Base-by-base conservation (phyloP, 1,140 invertebrate genomes). In the Drosophila albomicans region DNA sequence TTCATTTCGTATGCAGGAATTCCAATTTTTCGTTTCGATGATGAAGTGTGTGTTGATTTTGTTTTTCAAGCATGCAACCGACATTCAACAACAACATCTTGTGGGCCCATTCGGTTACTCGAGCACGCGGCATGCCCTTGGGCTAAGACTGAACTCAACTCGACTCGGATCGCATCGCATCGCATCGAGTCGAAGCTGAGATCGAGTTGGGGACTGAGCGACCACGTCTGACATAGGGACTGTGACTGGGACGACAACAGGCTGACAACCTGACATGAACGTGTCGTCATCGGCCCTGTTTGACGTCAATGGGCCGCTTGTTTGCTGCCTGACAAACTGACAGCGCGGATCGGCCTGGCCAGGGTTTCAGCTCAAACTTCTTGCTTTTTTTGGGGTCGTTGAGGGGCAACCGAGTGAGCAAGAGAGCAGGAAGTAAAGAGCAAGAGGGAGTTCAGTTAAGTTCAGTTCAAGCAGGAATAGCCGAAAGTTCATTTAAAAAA, bases 1-100 rank as follows among this genome's bases (percentile, higher is more conserved):
- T 74, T 89, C 85, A 89, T 89, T 89, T 89, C 81, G 69, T 89
- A 89, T 89, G 85, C 85, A 89, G 85, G 85, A 89, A 89, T 89
- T 89, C 85, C 86, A 90, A 90, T 89, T 89, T 89, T 85, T 89
- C 85, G 85, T 89, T 57, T 85, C 86, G 81, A 86, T 78, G 64
- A 66, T 89, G 78, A 89, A 89, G 84, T 88, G 84, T 88, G 84
- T 88, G 84, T 88, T 88, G 84, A 88, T 89, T 88, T 88, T 82
- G 84, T 78, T 82, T 78, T 77, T 82, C 58, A 70, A 70, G 66
- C 66, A 69, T 72, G 69, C 69, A 71, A 71, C 68, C 57, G 71
- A 68, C 70, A 72, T 64, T 72, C 73, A 70, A 59, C 59, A 71
- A 59, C 62, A 67, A 45, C 56, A 57, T 8, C 35, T 57, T 59